Evolutionary conservation across 2,888 invertebrate genomes (phyloP).

Genomic region (Dyspetes luteomarginatus): DNA sequence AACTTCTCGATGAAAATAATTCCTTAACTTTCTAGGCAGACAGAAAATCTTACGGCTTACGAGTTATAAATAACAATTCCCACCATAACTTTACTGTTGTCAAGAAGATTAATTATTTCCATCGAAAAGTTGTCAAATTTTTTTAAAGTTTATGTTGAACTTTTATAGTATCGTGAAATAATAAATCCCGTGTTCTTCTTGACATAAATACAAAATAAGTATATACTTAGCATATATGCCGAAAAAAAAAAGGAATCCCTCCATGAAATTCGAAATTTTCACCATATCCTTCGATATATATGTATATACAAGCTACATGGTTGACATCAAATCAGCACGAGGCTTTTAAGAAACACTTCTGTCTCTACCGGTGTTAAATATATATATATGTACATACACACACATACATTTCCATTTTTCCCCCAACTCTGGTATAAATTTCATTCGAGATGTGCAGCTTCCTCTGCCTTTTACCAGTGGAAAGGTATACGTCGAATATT

Average conservation of each 20-base stretch:
- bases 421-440: conserved; percentile 61
- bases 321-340: conserved; percentile 33
- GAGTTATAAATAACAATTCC: too few relatives aligned
- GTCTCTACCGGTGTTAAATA: background rate
- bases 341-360: conserved; percentile 67
- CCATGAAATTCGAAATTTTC: background rate
- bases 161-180: too few relatives aligned
- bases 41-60: too few relatives aligned
- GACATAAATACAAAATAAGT: background rate
- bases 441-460: conserved; percentile 51
- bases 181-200: too few relatives aligned
- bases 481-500: conserved; percentile 76
- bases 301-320: background rate
- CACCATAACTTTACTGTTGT: too few relatives aligned
- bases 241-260: background rate
- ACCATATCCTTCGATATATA: background rate
- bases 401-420: background rate
- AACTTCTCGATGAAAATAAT: too few relatives aligned
- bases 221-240: background rate
- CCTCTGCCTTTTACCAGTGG: conserved; percentile 8
- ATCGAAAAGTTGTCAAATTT: too few relatives aligned
- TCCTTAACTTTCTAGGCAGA: too few relatives aligned
- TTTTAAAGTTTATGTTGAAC: too few relatives aligned
- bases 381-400: background rate
- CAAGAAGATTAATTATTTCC: too few relatives aligned